Evolutionary conservation across 2,888 invertebrate species (phyloP).

Genomic region (Mechanitis mazaeus): DNA sequence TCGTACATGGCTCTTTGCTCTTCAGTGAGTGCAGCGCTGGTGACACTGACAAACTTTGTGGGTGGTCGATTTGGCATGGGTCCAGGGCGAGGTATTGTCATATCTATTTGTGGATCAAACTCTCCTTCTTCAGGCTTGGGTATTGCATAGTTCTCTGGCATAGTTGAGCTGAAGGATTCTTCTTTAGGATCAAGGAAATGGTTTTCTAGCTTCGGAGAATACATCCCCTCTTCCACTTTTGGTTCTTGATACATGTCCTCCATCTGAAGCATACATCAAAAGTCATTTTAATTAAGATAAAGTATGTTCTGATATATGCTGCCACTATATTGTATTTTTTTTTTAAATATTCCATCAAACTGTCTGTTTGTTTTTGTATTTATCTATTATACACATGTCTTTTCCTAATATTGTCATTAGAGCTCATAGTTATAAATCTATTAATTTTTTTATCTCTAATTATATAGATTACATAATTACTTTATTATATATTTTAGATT

Average conservation of each 20-base stretch:
- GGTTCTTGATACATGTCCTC: conserved; percentile 21
- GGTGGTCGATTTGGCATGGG: conserved; percentile 28
- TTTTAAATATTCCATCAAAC: too few species aligned
- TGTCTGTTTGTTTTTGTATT: too few species aligned
- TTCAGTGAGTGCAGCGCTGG: conserved; percentile 51
- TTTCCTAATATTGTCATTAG: too few species aligned
- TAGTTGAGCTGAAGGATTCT: conserved; percentile 15
- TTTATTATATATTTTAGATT: too few species aligned
- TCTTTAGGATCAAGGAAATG: conserved; percentile 23
- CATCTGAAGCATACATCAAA: conserved; percentile 20
- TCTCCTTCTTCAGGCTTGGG: conserved; percentile 14
- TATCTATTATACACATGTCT: too few species aligned
- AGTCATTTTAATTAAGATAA: conserved; percentile 4
- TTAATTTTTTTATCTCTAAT: too few species aligned
- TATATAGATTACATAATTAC: too few species aligned
- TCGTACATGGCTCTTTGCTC: conserved; percentile 70
- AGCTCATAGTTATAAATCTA: too few species aligned
- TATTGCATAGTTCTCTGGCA: conserved; percentile 24
- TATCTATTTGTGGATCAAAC: conserved; percentile 14
- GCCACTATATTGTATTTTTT: too few species aligned
- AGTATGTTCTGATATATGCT: not conserved
- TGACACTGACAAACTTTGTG: conserved; percentile 53
- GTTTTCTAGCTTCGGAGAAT: conserved; percentile 18
- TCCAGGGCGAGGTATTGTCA: conserved; percentile 27
- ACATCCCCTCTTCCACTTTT: conserved; percentile 24